Conservation (phyloP, 2,888 invertebrate species). For the Spicauda simplicius region DNA sequence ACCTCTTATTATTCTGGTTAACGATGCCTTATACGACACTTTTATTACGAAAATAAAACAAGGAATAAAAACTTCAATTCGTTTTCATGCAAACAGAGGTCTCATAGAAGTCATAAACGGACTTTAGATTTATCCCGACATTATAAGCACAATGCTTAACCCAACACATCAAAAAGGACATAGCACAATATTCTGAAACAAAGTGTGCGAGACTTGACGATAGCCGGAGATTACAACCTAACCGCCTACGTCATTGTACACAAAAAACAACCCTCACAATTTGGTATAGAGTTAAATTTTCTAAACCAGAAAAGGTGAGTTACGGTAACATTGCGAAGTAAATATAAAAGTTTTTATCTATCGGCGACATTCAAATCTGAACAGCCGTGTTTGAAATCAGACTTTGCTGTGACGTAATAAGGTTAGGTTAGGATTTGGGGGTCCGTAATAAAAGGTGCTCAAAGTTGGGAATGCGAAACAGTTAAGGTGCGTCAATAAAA, state of each 20-base stretch:
- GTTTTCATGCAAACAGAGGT: constrained; percentile 66
- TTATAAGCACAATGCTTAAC: constrained; percentile 72
- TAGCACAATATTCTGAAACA: constrained; percentile 67
- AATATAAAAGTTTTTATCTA: constrained; percentile 77
- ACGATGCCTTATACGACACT: constrained; percentile 49
- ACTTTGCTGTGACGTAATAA: constrained; percentile 46
- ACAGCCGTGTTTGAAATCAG: constrained; percentile 44
- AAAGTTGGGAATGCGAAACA: constrained; percentile 75
- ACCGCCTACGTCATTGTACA: constrained; percentile 28
- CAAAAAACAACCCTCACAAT: constrained; percentile 45
- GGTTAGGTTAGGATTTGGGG: constrained; percentile 39
- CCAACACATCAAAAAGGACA: constrained; percentile 72
- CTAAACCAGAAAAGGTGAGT: constrained; percentile 36
- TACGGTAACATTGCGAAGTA: constrained; percentile 50
- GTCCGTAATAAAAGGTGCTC: constrained; percentile 73
- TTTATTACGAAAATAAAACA: constrained; percentile 60
- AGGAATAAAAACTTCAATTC: constrained; percentile 73
- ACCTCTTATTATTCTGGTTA: constrained; percentile 42
- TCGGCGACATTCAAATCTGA: constrained; percentile 63
- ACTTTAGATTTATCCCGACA: constrained; percentile 74
- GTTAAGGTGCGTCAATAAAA: constrained; percentile 82
- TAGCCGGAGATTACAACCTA: constrained; percentile 46
- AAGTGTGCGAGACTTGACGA: constrained; percentile 66
- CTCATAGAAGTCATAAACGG: constrained; percentile 73
- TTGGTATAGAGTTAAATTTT: constrained; percentile 42